A percentile compares a stretch with the other conserved stretches of the same genome.
phyloP scores from a whole-genome alignment of 2,888 invertebrate species.

The Trimorus sp. region DNA sequence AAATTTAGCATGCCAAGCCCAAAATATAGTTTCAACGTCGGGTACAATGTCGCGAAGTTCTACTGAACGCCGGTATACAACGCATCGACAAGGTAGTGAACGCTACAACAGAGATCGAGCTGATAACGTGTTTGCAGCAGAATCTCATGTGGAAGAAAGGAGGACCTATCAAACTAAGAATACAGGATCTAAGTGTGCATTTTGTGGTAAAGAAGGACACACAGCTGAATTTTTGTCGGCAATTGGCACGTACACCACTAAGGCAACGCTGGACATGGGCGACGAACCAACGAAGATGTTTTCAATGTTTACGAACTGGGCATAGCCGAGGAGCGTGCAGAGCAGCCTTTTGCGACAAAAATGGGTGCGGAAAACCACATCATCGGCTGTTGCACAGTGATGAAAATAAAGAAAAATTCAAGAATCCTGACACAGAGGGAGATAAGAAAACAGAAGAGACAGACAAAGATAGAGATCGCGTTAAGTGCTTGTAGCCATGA shows the following conservation, averaged over 20 bases:
- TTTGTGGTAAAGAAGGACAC: conserved; percentile 10
- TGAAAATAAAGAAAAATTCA: background rate
- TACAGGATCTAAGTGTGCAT: background rate
- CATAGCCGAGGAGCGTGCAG: conserved; percentile 6
- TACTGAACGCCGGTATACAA: conserved; percentile 6
- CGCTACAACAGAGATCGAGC: background rate
- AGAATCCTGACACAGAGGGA: background rate
- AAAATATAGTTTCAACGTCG: background rate
- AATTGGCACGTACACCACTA: background rate
- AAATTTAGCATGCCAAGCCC: conserved; percentile 10
- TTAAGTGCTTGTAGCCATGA: background rate
- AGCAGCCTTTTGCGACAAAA: background rate
- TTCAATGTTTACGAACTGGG: conserved; percentile 20
- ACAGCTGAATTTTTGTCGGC: background rate
- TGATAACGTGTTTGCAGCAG: background rate
- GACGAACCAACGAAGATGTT: background rate
- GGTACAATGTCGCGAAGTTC: background rate
- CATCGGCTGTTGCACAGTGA: conserved; percentile 10
- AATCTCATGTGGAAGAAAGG: conserved; percentile 8
- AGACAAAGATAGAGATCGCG: background rate
- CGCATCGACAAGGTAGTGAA: background rate
- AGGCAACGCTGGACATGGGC: conserved; percentile 19
- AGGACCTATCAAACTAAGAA: background rate
- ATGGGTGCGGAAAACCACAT: conserved; percentile 15
- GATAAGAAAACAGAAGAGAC: background rate